phyloP scores from a whole-genome alignment of 2,797 vertebrate genomes.

The Xenopus petersii region DNA sequence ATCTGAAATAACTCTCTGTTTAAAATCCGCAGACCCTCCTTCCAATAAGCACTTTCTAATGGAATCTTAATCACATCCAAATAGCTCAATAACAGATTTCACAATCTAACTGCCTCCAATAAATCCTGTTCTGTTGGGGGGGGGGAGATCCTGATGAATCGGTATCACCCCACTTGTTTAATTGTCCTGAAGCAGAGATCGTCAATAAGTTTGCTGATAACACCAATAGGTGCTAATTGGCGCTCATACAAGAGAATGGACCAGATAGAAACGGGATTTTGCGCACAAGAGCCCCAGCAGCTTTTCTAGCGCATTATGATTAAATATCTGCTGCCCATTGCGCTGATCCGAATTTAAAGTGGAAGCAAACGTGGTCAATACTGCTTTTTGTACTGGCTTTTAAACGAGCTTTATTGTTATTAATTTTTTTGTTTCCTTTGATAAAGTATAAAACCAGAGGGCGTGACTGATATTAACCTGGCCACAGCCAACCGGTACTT shows the following conservation, averaged over 20 bases:
- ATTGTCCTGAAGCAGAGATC: background rate
- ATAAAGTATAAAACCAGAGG: too few species aligned
- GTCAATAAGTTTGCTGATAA: background rate
- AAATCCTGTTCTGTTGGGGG: conserved; percentile 66
- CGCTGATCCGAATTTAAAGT: too few species aligned
- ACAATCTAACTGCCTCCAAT: conserved; percentile 83
- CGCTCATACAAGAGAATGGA: background rate
- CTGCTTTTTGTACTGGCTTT: too few species aligned
- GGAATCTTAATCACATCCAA: conserved; percentile 97
- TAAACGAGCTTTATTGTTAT: too few species aligned
- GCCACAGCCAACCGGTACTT: too few species aligned
- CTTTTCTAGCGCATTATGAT: too few species aligned
- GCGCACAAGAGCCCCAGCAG: too few species aligned
- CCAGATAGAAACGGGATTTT: too few species aligned
- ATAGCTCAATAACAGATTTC: conserved; percentile 83
- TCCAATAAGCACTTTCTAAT: conserved; percentile 98
- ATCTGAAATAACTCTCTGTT: conserved; percentile 98
- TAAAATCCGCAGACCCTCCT: conserved; percentile 79
- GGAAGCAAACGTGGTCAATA: too few species aligned
- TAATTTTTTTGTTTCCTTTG: too few species aligned
- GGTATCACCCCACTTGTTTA: conserved; percentile 38
- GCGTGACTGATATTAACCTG: too few species aligned
- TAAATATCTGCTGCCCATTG: too few species aligned
- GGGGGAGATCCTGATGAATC: conserved; percentile 54
- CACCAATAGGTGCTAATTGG: background rate